Base-by-base conservation (phyloP, 1,140 invertebrate genomes). In the Drosophila asahinai region DNA sequence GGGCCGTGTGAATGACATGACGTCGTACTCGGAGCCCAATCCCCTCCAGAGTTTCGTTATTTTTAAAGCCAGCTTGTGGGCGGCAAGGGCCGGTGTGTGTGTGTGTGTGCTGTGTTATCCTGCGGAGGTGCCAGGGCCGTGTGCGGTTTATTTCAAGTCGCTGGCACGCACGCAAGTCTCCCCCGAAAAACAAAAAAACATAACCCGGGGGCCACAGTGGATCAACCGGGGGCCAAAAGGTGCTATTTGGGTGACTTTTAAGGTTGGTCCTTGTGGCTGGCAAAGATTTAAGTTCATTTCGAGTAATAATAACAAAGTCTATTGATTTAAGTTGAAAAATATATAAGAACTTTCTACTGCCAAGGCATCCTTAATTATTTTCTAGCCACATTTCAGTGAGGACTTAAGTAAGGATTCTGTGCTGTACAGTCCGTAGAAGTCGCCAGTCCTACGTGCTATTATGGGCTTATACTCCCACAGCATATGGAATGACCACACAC, bases 1-100 rank as follows among this genome's bases (percentile, higher is more conserved):
- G 43, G 74, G 66, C 64, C 62, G 60, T 86, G 77, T 47, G 66
- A 74, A 73, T 87, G 83, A 83, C 83, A 74, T 80, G 83, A 57
- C 66, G 61, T 43, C 55, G 40, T 45, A 38, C 40, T 42, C 43
- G 25, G 22, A 36, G n/a, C 8, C 40, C 33, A 25, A 22, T 27
- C 25, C 15, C 42, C 42, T 33, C 38, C 33, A 33, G 59, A 79
- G 68, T 70, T 77, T 71, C 77, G 58, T 63, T 68, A 77, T 83
- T 83, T 83, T 80, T 77, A 80, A 86, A 66, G 75, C 59, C 71
- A 62, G 22, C 12, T 38, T 47, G 43, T 38, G 52, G 51, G 51
- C 27, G 27, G 30, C 17, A 25, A 25, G 22, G 49, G 43, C 19
- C 45, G 19, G 19, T 65, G 60, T 36, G 40, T 17, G 48, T 65